Base-by-base conservation (phyloP, 2,113 vertebrate species). In the Cacatua alba region DNA sequence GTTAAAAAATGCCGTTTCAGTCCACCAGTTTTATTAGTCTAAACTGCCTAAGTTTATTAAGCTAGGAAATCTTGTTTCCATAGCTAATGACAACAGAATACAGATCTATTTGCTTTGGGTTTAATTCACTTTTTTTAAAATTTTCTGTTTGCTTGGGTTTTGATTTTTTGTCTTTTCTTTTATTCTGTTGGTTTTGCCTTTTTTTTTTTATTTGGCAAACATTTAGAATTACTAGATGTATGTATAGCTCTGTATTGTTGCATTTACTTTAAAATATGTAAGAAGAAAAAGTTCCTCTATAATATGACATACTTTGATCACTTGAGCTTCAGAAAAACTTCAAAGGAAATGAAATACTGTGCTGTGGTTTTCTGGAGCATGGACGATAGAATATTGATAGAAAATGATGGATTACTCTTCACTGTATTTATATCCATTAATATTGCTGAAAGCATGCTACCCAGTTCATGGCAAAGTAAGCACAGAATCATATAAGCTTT, bases 261-360 rank as follows among this genome's bases (percentile, higher is more conserved):
- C 41, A 91, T 83, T 86, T 63, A 62, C 68, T 83, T 86, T 82
- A 80, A 93, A 90, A 74, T 44, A 91, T 3, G 8, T 48, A 69
- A 62, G 57, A 94, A 90, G 76, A 82, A 83, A 65, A 53, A 31
- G 8, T 69, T 83, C 33, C 39, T 76, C 76, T 82, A 13, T 25
- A 53, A 49, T 86, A 72, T 17, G 51, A 92, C 80, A 90, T 28
- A 67, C 84, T 95, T 96, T 83, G 82, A 96, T 95, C 88, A 95
- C 17, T 48, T 51, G 21, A 91, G 29, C 67, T 72, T 86, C 39
- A 78, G 53, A 74, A 88, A 64, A 85, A 72, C 91, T 87, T 87
- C 77, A 77, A 92, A 90, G 87, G 37, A 90, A 84, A 68, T 59
- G 6, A 65, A 92, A 68, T 33, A 49, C 16, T 37, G 53, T 52